Percentiles rank a stretch among this genome's conserved stretches.
phyloP scores from a whole-genome alignment of 2,888 invertebrate genomes.

The Orthonevra nobilis region DNA sequence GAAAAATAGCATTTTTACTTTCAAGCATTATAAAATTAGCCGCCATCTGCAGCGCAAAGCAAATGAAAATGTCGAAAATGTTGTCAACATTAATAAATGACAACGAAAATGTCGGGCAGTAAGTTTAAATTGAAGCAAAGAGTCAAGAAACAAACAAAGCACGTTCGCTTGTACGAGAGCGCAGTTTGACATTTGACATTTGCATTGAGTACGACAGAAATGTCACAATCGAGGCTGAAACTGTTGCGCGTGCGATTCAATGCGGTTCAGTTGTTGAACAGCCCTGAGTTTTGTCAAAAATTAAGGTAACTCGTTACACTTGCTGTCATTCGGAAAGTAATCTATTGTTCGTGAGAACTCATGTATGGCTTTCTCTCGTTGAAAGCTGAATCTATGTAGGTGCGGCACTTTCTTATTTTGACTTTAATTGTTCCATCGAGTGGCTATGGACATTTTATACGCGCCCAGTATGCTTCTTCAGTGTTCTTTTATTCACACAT shows the following conservation, averaged over 20 bases:
- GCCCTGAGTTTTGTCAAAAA: neutral
- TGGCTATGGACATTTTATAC: constrained; percentile 22
- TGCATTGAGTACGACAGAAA: no score
- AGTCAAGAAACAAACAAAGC: neutral
- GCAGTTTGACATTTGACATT: no score
- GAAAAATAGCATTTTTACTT: neutral
- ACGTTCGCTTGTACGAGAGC: no score
- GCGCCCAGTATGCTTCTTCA: constrained; percentile 10
- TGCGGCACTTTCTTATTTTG: constrained; percentile 42
- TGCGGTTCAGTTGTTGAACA: neutral
- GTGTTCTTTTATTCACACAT: constrained; percentile 14
- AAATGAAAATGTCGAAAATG: no score
- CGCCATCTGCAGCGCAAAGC: constrained; percentile 12
- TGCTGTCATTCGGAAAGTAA: neutral
- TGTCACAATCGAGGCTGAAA: no score
- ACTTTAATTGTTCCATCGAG: constrained; percentile 23
- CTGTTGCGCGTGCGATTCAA: no score
- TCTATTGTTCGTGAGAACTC: neutral
- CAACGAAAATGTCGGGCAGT: no score
- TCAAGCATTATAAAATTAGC: neutral
- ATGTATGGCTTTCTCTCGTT: constrained; percentile 32
- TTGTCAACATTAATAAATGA: no score
- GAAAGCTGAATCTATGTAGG: constrained; percentile 18
- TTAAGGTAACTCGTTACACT: neutral
- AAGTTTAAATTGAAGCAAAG: neutral